Evolutionary conservation across 2,888 invertebrate species (phyloP).

Genomic region (Cheilosia urbana): DNA sequence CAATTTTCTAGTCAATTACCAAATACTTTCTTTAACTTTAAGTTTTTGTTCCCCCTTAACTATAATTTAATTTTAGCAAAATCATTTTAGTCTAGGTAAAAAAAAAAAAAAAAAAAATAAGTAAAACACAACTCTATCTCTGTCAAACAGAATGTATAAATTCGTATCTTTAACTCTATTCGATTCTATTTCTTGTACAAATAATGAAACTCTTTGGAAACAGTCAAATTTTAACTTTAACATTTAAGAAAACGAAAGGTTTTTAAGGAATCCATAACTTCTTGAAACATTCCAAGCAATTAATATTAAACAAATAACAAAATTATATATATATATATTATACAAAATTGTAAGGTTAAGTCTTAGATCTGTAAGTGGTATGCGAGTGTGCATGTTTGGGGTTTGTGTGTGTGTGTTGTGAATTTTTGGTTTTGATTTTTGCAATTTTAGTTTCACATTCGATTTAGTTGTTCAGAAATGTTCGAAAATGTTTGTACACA

Average conservation of each 20-base stretch:
- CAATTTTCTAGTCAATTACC: constrained; percentile 77
- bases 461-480: constrained; percentile 62
- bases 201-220: constrained; percentile 72
- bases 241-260: constrained; percentile 44
- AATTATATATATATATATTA: background rate
- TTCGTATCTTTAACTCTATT: constrained; percentile 48
- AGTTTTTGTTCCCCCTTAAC: background rate
- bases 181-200: constrained; percentile 71
- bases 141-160: constrained; percentile 74
- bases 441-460: constrained; percentile 72
- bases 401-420: constrained; percentile 22
- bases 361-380: constrained; percentile 4
- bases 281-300: constrained; percentile 72
- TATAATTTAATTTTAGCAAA: constrained; percentile 24
- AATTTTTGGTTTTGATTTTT: constrained; percentile 41
- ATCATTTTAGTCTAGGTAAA: constrained; percentile 57
- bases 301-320: constrained; percentile 22
- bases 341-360: constrained; percentile 3
- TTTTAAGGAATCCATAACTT: constrained; percentile 74
- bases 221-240: constrained; percentile 76
- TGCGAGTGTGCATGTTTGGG: constrained; percentile 5
- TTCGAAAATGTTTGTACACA: constrained; percentile 6
- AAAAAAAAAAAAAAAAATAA: too few relatives aligned
- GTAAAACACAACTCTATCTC: constrained; percentile 52
- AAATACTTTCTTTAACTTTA: constrained; percentile 38